Base-by-base conservation (phyloP, 1,140 invertebrate species). In the Antheraea pernyi region DNA sequence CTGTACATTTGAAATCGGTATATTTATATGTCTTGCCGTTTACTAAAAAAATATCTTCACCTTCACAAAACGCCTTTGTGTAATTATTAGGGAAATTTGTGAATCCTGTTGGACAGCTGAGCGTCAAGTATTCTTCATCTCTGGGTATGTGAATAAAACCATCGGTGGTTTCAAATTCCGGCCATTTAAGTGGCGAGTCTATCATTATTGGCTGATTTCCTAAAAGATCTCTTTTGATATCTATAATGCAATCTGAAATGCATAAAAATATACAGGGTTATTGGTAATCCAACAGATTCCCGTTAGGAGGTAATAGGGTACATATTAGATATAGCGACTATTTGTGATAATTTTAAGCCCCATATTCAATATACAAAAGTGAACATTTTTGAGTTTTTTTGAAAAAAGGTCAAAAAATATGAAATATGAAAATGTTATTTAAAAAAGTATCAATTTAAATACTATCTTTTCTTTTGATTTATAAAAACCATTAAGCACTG, bases 1-100 rank as follows among this genome's bases (percentile, higher is more conserved):
- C 67, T 18, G 70, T 69, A 63, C 88, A 91, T 69, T 80, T 73
- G 6, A 91, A 66, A 37, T 88, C 79, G 22, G 67, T 66, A 53
- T 78, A 85, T 22, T 77, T 69, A 19, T 80, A 79, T 13, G 9
- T 8, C 58, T 74, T 73, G 22, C 77, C 76, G 22, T 71, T 65
- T 0, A 84, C 64, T 68, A 69, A 58, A 58, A 90, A 79, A 13
- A 72, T 68, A 10, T 69, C 76, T n/a, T 80, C 82, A 13, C 39
- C 37, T 19, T 80, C 72, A 58, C 89, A 91, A 36, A 64, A 79
- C 3, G 78, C 81, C 59, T 22, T 58, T 0, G 75, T 59, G 63
- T 69, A 65, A 3, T n/a, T 48, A 48, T 46, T 19, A 30, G 61
- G 59, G n/a, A 81, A 68, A 9, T 59, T 69, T 16, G 63, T 59